Evolutionary conservation across 2,888 invertebrate species (phyloP).

Genomic region (Eupelmus urozonus): DNA sequence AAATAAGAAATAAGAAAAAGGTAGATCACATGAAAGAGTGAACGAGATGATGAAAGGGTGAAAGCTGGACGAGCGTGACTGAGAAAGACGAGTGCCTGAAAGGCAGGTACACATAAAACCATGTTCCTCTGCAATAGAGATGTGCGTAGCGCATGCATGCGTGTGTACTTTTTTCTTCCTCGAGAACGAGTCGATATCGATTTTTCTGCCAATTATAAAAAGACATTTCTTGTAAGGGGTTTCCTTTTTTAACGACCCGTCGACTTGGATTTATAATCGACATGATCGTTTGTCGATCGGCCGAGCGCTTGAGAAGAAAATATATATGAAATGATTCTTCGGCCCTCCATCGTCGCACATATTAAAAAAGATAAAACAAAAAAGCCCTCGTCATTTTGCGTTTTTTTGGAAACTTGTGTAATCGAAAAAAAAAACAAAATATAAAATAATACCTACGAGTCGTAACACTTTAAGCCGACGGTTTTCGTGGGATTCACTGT

Average conservation of each 20-base stretch:
- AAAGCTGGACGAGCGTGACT: constrained; percentile 48
- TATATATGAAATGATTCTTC: constrained; percentile 6
- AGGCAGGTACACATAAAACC: constrained; percentile 55
- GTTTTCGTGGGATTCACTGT: constrained; percentile 56
- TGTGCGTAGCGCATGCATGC: constrained; percentile 33
- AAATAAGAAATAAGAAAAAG: constrained; percentile 44
- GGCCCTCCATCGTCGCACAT: constrained; percentile 25
- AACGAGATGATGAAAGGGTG: constrained; percentile 32
- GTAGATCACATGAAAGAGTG: constrained; percentile 23
- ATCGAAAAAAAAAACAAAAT: constrained; percentile 22
- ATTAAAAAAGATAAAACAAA: constrained; percentile 4
- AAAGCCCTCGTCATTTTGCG: constrained; percentile 45
- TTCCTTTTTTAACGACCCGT: constrained; percentile 39
- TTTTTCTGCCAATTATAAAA: constrained; percentile 64
- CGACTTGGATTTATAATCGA: constrained; percentile 43
- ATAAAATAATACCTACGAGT: constrained; percentile 10
- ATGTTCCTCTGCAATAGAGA: constrained; percentile 61
- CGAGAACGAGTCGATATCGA: constrained; percentile 63
- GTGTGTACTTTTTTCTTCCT: constrained; percentile 57
- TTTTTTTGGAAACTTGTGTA: constrained; percentile 41
- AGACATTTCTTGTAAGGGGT: constrained; percentile 47
- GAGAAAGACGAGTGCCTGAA: constrained; percentile 42
- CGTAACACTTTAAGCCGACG: constrained; percentile 21
- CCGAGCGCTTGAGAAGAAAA: constrained; percentile 14
- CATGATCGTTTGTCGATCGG: constrained; percentile 28